These are phyloP conservation scores for Rhamnusium bicolor DNA, from an alignment of 2,888 invertebrate species.

Conservation along the genomic window DNA sequence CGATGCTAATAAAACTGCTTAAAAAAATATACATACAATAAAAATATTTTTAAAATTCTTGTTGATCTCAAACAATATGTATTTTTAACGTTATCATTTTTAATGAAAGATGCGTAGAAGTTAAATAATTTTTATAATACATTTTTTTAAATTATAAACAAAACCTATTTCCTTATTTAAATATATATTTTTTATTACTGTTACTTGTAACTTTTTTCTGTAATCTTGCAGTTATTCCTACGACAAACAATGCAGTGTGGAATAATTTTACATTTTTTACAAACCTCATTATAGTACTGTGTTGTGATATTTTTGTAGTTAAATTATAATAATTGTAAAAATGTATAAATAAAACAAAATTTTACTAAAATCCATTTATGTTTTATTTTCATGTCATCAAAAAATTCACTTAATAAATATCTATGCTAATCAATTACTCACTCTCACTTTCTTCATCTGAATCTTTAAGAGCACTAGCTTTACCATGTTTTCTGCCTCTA, in stretches of 20 bases:
- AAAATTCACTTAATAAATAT: background rate
- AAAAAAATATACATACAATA: too few relatives aligned
- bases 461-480: slow-evolving; percentile 82
- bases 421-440: slow-evolving; percentile 54
- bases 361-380: background rate
- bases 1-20: too few relatives aligned
- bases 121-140: too few relatives aligned
- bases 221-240: background rate
- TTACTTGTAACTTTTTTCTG: background rate
- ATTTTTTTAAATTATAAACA: too few relatives aligned
- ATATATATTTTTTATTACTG: background rate
- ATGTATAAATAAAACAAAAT: background rate
- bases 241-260: background rate
- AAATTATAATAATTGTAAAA: background rate
- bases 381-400: background rate
- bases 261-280: background rate
- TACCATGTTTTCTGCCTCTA: slow-evolving; percentile 81
- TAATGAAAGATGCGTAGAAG: background rate
- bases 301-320: background rate
- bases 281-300: background rate
- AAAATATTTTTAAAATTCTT: too few relatives aligned
- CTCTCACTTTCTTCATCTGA: slow-evolving; percentile 75
- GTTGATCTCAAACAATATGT: background rate
- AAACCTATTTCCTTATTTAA: background rate
- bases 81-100: background rate